Evolutionary conservation across 2,797 vertebrate species (phyloP).

Genomic region (Zenarchopterus dispar): DNA sequence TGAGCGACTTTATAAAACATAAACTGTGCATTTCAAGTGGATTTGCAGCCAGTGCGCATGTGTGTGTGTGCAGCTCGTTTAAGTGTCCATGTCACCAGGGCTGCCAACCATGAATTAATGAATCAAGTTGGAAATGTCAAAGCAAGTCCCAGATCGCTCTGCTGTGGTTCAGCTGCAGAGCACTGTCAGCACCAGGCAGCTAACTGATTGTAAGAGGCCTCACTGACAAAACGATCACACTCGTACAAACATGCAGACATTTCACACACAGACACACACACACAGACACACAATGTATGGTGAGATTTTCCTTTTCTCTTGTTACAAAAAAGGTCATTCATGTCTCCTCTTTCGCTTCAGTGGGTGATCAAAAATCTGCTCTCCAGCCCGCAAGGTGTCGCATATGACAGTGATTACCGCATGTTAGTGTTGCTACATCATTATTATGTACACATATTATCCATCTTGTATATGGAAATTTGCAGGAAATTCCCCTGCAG

Average conservation of each 20-base stretch:
- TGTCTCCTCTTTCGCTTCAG: constrained; percentile 58
- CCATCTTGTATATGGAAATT: constrained; percentile 28
- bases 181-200: constrained; percentile 68
- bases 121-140: constrained; percentile 79
- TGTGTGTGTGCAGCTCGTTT: constrained; percentile 38
- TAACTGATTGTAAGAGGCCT: constrained; percentile 71
- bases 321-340: constrained; percentile 75
- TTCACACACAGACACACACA: constrained; percentile 12
- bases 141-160: constrained; percentile 67
- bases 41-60: constrained; percentile 23
- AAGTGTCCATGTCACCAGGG: constrained; percentile 51
- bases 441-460: constrained; percentile 40
- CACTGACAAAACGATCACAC: constrained; percentile 50
- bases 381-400: constrained; percentile 21
- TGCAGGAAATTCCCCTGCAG: constrained; percentile 9
- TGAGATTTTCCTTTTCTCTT: constrained; percentile 65
- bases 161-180: constrained; percentile 60
- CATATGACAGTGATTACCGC: constrained; percentile 35
- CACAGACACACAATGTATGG: constrained; percentile 15
- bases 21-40: constrained; percentile 44
- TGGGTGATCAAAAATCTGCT: constrained; percentile 59
- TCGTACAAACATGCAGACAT: constrained; percentile 16
- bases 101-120: constrained; percentile 74
- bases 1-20: constrained; percentile 45
- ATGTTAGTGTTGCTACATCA: constrained; percentile 31